These are phyloP conservation scores for Beroe forskalii DNA, from an alignment of 37 sponge, comb jelly and placozoan species.

Conservation along the genomic window DNA sequence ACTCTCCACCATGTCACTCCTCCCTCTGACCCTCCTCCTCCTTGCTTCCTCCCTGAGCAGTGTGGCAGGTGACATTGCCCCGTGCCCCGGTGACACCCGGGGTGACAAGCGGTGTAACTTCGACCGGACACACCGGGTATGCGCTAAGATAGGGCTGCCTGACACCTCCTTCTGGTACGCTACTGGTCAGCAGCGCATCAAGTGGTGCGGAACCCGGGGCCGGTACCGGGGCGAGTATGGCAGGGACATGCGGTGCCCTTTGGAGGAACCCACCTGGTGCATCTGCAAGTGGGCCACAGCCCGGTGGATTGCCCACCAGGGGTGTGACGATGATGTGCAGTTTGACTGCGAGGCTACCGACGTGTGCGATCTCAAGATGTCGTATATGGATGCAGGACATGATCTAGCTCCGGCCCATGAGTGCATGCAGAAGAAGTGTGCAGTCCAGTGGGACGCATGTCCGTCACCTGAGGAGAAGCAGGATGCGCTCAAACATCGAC, in stretches of 20 bases:
- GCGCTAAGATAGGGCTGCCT: not conserved
- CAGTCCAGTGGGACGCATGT: not conserved
- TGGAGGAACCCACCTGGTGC: not conserved
- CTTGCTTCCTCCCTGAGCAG: not conserved
- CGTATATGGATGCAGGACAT: not conserved
- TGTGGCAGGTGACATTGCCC: not conserved
- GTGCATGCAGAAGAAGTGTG: not conserved
- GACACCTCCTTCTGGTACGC: not conserved
- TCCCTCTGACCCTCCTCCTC: not conserved
- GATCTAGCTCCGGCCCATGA: not conserved
- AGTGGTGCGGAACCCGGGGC: not conserved
- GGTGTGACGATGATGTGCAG: not conserved
- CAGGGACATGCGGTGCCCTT: not conserved
- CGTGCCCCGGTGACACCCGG: not conserved
- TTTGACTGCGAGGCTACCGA: not conserved
- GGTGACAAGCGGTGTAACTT: not conserved
- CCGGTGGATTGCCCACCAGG: not conserved
- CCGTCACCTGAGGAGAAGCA: too few species aligned
- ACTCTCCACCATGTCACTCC: not conserved
- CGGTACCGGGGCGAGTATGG: not conserved
- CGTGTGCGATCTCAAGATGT: not conserved
- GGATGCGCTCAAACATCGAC: too few species aligned
- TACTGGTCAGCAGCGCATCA: not conserved
- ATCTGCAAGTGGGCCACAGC: not conserved
- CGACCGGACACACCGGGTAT: not conserved